Conservation (phyloP, 2,888 invertebrate species). For the Leptinotarsa tumamoca region DNA sequence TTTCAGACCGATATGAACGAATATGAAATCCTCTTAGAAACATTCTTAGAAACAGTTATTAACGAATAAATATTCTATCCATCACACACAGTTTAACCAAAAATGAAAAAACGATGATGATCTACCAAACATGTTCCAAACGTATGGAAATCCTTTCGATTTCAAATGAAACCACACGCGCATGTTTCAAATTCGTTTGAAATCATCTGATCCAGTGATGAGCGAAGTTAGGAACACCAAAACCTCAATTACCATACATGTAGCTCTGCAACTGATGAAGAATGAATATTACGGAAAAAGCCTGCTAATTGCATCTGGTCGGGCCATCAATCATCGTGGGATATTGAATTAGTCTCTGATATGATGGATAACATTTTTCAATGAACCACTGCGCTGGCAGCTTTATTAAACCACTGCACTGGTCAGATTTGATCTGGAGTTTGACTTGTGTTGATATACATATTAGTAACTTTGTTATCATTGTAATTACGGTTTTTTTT, state of each 20-base stretch:
- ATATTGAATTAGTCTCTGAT: not conserved
- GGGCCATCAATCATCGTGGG: constrained; percentile 1
- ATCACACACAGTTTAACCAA: no score
- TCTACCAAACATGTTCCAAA: no score
- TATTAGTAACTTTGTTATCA: not conserved
- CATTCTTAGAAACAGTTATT: no score
- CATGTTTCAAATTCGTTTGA: no score
- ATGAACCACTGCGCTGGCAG: not conserved
- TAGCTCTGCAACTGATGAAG: not conserved
- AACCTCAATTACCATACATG: not conserved
- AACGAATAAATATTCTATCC: no score
- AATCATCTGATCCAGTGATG: no score
- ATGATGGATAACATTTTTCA: constrained; percentile 12
- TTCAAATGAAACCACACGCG: no score
- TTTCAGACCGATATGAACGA: no score
- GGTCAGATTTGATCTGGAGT: not conserved
- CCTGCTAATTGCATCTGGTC: not conserved
- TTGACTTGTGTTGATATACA: not conserved
- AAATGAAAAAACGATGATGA: no score
- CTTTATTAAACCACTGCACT: not conserved
- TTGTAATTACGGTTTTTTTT: no score
- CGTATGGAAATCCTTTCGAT: no score
- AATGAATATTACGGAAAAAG: not conserved
- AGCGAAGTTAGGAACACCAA: not conserved
- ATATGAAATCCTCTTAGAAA: no score